Evolutionary conservation across 2,113 vertebrate species (phyloP).

Genomic region (Neogobius melanostomus): DNA sequence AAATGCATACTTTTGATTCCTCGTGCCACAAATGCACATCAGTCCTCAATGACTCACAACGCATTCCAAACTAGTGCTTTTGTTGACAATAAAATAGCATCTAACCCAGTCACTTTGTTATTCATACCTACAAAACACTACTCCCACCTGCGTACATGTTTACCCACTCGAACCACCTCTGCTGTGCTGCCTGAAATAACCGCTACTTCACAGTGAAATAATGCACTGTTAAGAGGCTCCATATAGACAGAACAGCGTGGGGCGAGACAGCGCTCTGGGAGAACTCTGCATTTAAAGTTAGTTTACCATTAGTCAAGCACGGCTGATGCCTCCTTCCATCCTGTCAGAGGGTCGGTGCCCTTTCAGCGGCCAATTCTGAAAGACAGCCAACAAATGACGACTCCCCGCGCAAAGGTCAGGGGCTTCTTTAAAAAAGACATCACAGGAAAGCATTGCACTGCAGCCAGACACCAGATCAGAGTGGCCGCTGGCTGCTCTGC

Average conservation of each 20-base stretch:
- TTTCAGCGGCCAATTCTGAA: slow-evolving; percentile 65
- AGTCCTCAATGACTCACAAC: background rate
- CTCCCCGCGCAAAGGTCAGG: slow-evolving; percentile 72
- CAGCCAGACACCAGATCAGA: slow-evolving; percentile 30
- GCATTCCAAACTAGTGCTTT: background rate
- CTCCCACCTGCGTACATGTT: background rate
- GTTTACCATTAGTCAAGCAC: slow-evolving; percentile 29
- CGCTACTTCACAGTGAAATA: background rate
- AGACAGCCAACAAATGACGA: slow-evolving; percentile 75
- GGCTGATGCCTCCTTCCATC: slow-evolving; percentile 38
- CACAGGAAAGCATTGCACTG: slow-evolving; percentile 59
- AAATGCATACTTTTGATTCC: too few species aligned
- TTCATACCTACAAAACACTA: background rate
- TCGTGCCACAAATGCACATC: too few species aligned
- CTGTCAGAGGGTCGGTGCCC: slow-evolving; percentile 68
- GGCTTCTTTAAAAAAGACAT: slow-evolving; percentile 69
- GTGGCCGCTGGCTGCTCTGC: slow-evolving; percentile 24
- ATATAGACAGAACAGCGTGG: background rate
- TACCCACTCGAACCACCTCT: background rate
- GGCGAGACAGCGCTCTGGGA: background rate
- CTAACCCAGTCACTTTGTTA: background rate
- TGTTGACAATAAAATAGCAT: background rate
- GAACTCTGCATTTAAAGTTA: slow-evolving; percentile 27
- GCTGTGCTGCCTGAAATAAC: background rate
- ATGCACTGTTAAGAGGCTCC: background rate